phyloP scores from a whole-genome alignment of 2,888 invertebrate species.

The Agrenia bidenticulata region DNA sequence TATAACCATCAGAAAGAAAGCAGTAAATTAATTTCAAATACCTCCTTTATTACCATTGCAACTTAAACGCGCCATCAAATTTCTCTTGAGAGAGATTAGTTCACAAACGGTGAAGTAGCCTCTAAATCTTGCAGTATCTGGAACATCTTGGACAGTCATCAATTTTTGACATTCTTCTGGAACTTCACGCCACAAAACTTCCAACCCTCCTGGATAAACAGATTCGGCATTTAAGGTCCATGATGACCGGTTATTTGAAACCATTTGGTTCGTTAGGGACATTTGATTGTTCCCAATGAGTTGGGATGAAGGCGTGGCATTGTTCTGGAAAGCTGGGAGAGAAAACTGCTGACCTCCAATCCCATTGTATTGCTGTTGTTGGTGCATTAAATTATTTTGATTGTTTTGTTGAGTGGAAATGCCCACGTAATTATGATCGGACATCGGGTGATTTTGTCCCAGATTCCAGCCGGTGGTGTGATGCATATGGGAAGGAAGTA shows the following conservation, averaged over 20 bases:
- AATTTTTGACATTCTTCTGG: constrained; percentile 43
- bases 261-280: not conserved
- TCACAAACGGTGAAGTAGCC: constrained; percentile 52
- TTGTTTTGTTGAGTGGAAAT: not conserved
- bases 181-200: constrained; percentile 44
- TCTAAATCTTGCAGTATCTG: constrained; percentile 44
- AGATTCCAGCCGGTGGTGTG: not conserved
- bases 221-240: constrained; percentile 9
- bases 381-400: not conserved
- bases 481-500: not conserved
- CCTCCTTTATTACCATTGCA: no score
- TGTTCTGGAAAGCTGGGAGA: constrained; percentile 15
- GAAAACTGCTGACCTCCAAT: constrained; percentile 13
- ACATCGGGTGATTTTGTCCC: not conserved
- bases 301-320: not conserved
- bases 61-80: constrained; percentile 19
- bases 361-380: constrained; percentile 11
- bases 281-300: not conserved
- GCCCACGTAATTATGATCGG: constrained; percentile 12
- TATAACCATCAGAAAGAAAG: no score
- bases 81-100: constrained; percentile 40
- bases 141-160: constrained; percentile 47
- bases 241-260: not conserved
- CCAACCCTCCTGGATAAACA: constrained; percentile 43
- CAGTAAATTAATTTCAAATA: no score